A percentile compares a stretch with the other conserved stretches of the same genome.
phyloP scores from a whole-genome alignment of 2,888 invertebrate genomes.

The Zhuqinia jingwanae region DNA sequence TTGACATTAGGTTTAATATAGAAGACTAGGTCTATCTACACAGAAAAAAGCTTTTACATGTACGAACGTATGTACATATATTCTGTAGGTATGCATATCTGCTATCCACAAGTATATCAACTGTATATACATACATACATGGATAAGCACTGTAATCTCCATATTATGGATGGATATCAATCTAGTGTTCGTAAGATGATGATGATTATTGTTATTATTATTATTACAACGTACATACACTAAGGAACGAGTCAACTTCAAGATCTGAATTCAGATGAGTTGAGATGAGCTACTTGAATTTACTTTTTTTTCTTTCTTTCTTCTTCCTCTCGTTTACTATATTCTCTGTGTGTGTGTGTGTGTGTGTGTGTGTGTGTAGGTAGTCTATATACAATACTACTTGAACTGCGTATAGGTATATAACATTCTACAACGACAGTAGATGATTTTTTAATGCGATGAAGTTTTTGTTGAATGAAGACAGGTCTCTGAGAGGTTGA shows the following conservation, averaged over 20 bases:
- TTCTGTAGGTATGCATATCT: neutral
- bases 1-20: constrained; percentile 39
- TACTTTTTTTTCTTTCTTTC: constrained; percentile 49
- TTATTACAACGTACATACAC: constrained; percentile 67
- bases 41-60: too few species aligned
- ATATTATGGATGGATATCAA: constrained; percentile 56
- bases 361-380: too few species aligned
- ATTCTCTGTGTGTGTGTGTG: neutral
- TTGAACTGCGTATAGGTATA: neutral
- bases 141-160: constrained; percentile 25
- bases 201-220: constrained; percentile 70
- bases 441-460: neutral
- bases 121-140: constrained; percentile 4
- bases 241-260: constrained; percentile 76
- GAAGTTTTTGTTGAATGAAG: neutral
- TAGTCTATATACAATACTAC: too few species aligned
- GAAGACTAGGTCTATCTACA: neutral
- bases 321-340: neutral
- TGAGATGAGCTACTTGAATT: constrained; percentile 77
- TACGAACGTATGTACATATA: too few species aligned
- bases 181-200: constrained; percentile 58
- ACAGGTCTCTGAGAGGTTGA: constrained; percentile 10
- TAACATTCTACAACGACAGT: constrained; percentile 18
- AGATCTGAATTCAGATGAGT: constrained; percentile 78
- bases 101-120: neutral